Percentiles rank a stretch among this genome's conserved stretches.
Evolutionary conservation across 2,113 vertebrate genomes (phyloP).

Genomic region (Oxyruncus cristatus): DNA sequence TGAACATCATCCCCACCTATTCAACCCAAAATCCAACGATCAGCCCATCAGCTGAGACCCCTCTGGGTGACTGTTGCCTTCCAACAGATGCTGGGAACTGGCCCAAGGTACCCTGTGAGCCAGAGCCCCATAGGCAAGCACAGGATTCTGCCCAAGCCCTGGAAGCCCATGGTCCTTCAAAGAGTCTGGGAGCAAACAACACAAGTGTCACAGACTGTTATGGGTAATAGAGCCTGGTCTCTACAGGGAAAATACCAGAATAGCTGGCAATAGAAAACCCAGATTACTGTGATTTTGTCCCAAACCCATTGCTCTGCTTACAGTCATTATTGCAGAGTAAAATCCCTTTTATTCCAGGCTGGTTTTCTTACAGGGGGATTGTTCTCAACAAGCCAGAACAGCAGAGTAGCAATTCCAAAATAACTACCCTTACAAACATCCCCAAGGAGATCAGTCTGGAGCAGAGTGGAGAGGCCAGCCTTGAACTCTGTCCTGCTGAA

Average conservation of each 20-base stretch:
- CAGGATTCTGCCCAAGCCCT: neutral
- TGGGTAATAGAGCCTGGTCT: neutral
- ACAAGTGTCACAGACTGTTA: neutral
- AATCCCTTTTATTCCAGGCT: slow-evolving; percentile 14
- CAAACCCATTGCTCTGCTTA: slow-evolving; percentile 12
- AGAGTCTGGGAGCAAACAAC: neutral
- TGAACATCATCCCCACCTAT: neutral
- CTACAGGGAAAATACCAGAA: slow-evolving; percentile 7
- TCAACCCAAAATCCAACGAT: neutral
- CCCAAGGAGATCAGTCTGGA: slow-evolving; percentile 36
- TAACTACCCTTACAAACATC: slow-evolving; percentile 31
- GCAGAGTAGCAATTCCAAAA: slow-evolving; percentile 59
- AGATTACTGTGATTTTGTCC: slow-evolving; percentile 50
- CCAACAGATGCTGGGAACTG: neutral
- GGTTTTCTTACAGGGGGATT: neutral
- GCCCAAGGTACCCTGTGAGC: rapidly evolving
- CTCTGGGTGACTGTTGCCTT: neutral
- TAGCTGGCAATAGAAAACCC: slow-evolving; percentile 14
- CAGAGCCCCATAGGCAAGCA: neutral
- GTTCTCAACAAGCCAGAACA: slow-evolving; percentile 27
- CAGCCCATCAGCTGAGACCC: neutral
- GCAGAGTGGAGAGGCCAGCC: slow-evolving; percentile 20
- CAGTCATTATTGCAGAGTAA: neutral
- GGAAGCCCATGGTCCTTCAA: neutral
- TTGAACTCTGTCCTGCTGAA: slow-evolving; percentile 51